These are phyloP conservation scores for Lepidurus couesii DNA, from an alignment of 1,140 invertebrate genomes.

Conservation along the genomic window DNA sequence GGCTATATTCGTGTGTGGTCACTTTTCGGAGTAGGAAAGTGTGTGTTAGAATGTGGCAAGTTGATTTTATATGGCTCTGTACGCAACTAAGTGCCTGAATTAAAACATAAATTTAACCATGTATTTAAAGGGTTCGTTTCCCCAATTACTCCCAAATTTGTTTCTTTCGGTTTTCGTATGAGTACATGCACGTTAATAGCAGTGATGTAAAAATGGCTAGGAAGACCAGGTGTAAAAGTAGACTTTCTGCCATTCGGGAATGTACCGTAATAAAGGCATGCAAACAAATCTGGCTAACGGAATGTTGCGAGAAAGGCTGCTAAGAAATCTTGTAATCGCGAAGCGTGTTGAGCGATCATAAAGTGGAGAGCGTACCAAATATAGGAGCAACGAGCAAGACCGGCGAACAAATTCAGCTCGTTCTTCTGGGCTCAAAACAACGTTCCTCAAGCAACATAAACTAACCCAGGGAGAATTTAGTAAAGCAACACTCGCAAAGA, in stretches of 20 bases:
- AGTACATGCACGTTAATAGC: neutral
- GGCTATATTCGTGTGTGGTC: neutral
- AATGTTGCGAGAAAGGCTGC: neutral
- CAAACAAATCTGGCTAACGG: constrained; percentile 24
- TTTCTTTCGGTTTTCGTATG: neutral
- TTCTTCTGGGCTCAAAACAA: neutral
- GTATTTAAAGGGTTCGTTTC: neutral
- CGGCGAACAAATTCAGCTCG: constrained; percentile 18
- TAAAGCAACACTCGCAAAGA: neutral
- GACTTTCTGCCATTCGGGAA: constrained; percentile 28
- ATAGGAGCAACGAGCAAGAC: neutral
- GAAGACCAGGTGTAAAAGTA: constrained; percentile 27
- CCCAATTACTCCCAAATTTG: neutral
- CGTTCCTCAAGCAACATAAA: neutral
- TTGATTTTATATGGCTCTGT: neutral
- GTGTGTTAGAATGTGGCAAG: neutral
- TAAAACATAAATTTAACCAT: neutral
- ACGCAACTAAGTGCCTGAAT: neutral
- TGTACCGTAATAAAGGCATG: constrained; percentile 11
- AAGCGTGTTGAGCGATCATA: neutral
- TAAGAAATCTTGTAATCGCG: neutral
- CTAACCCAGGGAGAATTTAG: neutral
- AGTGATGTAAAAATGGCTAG: neutral
- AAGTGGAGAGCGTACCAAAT: constrained; percentile 23
- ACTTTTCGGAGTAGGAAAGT: neutral